Conservation (phyloP, 2,113 vertebrate species). For the Pterocles gutturalis region DNA sequence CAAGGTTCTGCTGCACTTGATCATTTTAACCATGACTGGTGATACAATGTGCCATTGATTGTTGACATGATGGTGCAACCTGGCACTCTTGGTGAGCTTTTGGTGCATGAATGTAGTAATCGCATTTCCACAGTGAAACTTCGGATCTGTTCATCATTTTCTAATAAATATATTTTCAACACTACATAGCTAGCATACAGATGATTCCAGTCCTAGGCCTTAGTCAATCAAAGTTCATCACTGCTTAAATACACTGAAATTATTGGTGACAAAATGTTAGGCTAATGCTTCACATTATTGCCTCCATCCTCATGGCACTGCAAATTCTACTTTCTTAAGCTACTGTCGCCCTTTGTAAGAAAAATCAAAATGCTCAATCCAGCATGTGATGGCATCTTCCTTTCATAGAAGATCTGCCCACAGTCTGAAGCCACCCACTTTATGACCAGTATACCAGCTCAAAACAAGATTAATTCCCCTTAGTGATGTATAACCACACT, state of each 20-base stretch:
- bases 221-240: background rate
- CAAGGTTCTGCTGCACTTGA: background rate
- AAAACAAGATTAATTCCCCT: conserved; percentile 11
- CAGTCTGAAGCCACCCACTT: background rate
- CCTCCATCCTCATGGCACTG: background rate
- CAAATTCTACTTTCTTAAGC: background rate
- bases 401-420: background rate
- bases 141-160: background rate
- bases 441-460: background rate
- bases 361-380: background rate
- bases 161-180: background rate
- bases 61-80: background rate
- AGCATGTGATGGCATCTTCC: background rate
- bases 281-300: background rate
- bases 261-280: background rate
- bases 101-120: background rate
- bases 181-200: background rate
- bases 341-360: background rate
- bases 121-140: background rate
- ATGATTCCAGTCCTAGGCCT: background rate
- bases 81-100: background rate
- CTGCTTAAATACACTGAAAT: background rate
- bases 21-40: background rate
- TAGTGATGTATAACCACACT: background rate
- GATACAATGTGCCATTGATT: too few relatives aligned